These are phyloP conservation scores for Nomada goodeniana DNA, from an alignment of 2,888 invertebrate genomes.

Conservation along the genomic window DNA sequence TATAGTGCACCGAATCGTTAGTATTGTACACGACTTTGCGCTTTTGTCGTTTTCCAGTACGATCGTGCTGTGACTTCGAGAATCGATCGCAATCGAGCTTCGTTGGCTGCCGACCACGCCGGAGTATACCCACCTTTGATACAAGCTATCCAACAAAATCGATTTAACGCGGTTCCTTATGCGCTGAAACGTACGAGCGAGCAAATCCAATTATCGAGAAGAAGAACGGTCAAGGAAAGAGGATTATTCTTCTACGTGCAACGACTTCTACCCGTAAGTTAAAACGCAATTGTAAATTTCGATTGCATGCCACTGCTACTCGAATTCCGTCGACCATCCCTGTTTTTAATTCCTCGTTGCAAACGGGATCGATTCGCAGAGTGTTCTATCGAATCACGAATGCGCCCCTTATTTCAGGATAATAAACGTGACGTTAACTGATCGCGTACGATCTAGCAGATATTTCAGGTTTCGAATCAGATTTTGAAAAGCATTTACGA, in stretches of 20 bases:
- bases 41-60: slow-evolving; percentile 40
- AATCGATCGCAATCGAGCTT: slow-evolving; percentile 59
- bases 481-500: no score
- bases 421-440: background rate
- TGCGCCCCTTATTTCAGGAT: background rate
- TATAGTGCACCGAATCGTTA: slow-evolving; percentile 8
- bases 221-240: slow-evolving; percentile 72
- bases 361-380: slow-evolving; percentile 8
- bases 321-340: slow-evolving; percentile 1
- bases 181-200: slow-evolving; percentile 65
- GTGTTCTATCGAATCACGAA: background rate
- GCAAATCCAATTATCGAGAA: slow-evolving; percentile 72
- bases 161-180: slow-evolving; percentile 68
- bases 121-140: slow-evolving; percentile 39
- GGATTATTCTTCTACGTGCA: slow-evolving; percentile 72
- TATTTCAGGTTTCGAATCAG: background rate
- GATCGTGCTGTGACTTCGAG: slow-evolving; percentile 50
- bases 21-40: slow-evolving; percentile 30
- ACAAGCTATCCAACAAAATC: slow-evolving; percentile 59
- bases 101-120: slow-evolving; percentile 31
- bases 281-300: slow-evolving; percentile 52
- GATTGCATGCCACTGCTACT: slow-evolving; percentile 23
- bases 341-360: background rate
- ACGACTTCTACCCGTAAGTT: slow-evolving; percentile 56
- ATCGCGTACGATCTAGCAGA: background rate